Conservation (phyloP, 2,113 vertebrate genomes). For the Leptobrachium ailaonicum region DNA sequence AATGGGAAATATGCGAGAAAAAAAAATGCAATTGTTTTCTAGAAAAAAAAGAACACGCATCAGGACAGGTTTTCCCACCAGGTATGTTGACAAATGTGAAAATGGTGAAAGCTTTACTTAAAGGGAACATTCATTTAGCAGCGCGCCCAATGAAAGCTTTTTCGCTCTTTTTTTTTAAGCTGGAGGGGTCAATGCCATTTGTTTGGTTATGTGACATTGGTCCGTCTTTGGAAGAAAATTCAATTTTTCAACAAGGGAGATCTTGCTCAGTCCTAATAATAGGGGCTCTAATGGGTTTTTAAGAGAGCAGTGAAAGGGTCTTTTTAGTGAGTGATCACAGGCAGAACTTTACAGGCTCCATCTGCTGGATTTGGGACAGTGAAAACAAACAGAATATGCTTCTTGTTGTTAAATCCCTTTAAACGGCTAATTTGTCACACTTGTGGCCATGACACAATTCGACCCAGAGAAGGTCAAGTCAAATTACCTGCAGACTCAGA, state of each 20-base stretch:
- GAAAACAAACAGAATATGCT: not conserved
- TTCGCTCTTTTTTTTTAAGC: not conserved
- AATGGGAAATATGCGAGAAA: constrained; percentile 41
- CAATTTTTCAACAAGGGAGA: not conserved
- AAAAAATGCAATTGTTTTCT: constrained; percentile 26
- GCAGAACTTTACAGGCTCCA: not conserved
- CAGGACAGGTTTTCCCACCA: constrained; percentile 30
- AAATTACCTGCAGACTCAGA: too few relatives aligned
- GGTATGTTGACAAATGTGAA: constrained; percentile 28
- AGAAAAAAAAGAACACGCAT: constrained; percentile 19
- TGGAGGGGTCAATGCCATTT: not conserved
- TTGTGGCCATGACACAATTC: too few relatives aligned
- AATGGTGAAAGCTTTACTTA: constrained; percentile 11
- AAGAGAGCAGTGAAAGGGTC: not conserved
- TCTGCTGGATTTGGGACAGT: not conserved
- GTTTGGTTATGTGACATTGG: not conserved
- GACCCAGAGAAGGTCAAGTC: too few relatives aligned
- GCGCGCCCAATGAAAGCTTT: not conserved
- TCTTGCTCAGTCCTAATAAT: not conserved
- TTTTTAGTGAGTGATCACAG: not conserved
- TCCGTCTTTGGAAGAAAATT: not conserved
- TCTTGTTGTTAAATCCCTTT: not conserved
- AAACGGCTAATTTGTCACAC: not conserved
- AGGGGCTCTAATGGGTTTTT: not conserved
- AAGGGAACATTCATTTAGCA: not conserved